These are phyloP conservation scores for Bovichtus variegatus DNA, from an alignment of 2,797 vertebrate genomes.

Conservation along the genomic window DNA sequence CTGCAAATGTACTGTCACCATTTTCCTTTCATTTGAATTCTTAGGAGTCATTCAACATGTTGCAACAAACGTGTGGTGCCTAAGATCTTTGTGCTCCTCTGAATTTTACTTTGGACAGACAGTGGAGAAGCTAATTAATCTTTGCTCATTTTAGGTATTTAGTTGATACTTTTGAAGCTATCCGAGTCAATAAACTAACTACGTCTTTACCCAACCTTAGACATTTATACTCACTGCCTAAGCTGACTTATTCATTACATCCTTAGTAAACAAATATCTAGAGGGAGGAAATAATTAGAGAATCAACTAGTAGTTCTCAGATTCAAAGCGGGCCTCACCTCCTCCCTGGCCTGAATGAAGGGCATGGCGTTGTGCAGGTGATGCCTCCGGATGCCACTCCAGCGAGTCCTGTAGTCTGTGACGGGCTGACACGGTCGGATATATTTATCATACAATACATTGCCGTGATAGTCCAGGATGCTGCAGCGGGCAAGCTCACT, in stretches of 20 bases:
- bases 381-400: conserved; percentile 91
- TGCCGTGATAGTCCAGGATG: conserved; percentile 90
- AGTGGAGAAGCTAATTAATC: too few relatives aligned
- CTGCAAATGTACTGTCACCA: too few relatives aligned
- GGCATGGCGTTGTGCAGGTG: conserved; percentile 88
- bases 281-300: background rate
- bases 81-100: too few relatives aligned
- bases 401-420: conserved; percentile 91
- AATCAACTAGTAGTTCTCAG: background rate
- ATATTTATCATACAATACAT: conserved; percentile 92
- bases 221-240: background rate
- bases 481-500: conserved; percentile 95
- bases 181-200: background rate
- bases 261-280: background rate
- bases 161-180: too few relatives aligned
- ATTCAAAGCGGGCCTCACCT: conserved; percentile 82
- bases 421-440: conserved; percentile 87
- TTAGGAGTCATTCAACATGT: too few relatives aligned
- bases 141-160: too few relatives aligned
- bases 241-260: background rate
- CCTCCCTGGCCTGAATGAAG: conserved; percentile 87
- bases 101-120: too few relatives aligned
- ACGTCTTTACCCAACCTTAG: background rate
- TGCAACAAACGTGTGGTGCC: too few relatives aligned
- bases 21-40: too few relatives aligned